Base-by-base conservation (phyloP, 2,888 invertebrate species). In the Drosophila fulvimacula region DNA sequence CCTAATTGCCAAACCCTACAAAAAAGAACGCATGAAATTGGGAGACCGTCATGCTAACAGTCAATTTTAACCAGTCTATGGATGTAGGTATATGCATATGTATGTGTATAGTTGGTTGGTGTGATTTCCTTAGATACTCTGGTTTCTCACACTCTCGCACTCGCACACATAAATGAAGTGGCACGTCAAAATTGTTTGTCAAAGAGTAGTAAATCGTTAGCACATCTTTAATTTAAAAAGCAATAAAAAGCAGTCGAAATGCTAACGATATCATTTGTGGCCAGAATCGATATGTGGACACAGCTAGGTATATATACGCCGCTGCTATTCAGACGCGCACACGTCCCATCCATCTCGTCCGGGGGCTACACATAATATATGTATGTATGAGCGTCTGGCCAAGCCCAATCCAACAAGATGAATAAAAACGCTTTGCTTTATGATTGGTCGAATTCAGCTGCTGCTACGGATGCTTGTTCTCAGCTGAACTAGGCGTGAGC, bases 121-220 rank as follows among this genome's bases (percentile, higher is more conserved):
- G 17, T 55, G 48, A 30, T 58, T 63, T 56, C 41, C 38, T 51
- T 56, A 48, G 46, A 57, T 69, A 56, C 44, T 46, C 69, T 46
- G 42, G 19, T 44, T 44, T 59, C 41, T 68, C 41, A 53, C 41
- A 59, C 46, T 30, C 56, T 48, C 42, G 17, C 42, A 39, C 30
- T 30, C 38, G 42, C 39, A 19, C 46, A 49, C 44, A 24, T 51
- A 49, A 59, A 42, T 73, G 58, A 59, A 63, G 59, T 63, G 42
- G 38, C 56, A 46, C 55, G 53, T 59, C 41, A 34, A 44, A 53
- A 13, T 39, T 56, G 57, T 61, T 58, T 61, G 42, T 21, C 51
- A 57, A 69, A 68, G 60, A 68, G 34, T 36, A 61, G 44, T 57
- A 57, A 48, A 63, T 68, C 68, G 60, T 73, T 73, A 73, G 39